Evolutionary conservation across 2,113 vertebrate species (phyloP), one percentile per base, ranked within the genome.

Genomic region (Diglossa brunneiventris): DNA sequence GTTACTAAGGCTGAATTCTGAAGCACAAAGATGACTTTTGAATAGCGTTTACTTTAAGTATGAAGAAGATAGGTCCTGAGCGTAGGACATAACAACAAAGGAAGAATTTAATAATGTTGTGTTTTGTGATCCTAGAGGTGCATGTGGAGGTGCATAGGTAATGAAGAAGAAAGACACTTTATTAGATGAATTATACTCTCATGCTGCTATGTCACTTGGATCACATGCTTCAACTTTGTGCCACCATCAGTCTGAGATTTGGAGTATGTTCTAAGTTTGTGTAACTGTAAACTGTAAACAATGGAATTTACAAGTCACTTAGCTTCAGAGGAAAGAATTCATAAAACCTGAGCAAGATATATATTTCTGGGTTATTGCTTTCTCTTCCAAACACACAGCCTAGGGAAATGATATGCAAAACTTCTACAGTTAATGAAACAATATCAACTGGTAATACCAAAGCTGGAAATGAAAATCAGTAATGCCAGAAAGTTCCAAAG

Each of bases 121-220:
- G 4, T 41, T 24, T 86, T 67, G 23, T 63, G 42, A 77, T 59
- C 35, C 42, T 77, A 87, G 44, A 47, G 6, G 6, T 72, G 5
- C 15, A 35, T 0, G 0, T 41, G 30, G 18, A 33, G 4, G 9
- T n/a, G n/a, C 19, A 74, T 1, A 64, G 17, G 6, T 37, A 78
- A 61, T 9, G 14, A 83, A 59, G 10, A 95, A 19, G 12, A 70
- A 15, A 47, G 21, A 26, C 22, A 10, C 4, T 24, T 53, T 61
- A 59, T 82, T 64, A 72, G 18, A 14, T 33, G 1, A 52, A 14
- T 67, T 84, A 19, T 15, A 46, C 6, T 47, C 21, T 75, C 9
- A 2, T 72, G 35, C 21, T 66, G 4, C 6, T 78, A 35, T 30
- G 47, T 56, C 62, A 47, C 19, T 77, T 67, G 52, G 39, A 87